Percentiles rank a stretch among this genome's conserved stretches.
phyloP scores from a whole-genome alignment of 2,797 vertebrate species.

The Hydrocynus forskahlii region DNA sequence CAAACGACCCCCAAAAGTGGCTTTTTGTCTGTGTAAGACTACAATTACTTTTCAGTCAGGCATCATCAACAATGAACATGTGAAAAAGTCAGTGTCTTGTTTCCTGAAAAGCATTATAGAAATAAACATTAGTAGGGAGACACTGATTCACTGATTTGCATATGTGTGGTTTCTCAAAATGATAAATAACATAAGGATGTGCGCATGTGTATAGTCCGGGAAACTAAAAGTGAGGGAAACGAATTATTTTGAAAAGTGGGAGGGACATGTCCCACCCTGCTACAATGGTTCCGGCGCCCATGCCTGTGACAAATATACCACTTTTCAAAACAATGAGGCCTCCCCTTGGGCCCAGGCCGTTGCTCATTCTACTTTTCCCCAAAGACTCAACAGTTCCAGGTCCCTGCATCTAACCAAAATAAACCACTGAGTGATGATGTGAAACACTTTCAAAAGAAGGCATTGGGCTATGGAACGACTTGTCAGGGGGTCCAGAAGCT shows the following conservation, averaged over 20 bases:
- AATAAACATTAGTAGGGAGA: neutral
- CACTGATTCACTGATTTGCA: neutral
- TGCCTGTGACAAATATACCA: constrained; percentile 33
- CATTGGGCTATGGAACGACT: constrained; percentile 26
- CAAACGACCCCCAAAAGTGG: too few relatives aligned
- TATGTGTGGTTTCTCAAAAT: neutral
- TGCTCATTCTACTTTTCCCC: constrained; percentile 54
- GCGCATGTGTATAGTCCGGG: too few relatives aligned
- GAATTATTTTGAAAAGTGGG: too few relatives aligned
- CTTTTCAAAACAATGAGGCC: constrained; percentile 50
- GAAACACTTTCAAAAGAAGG: constrained; percentile 45
- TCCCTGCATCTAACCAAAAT: constrained; percentile 62
- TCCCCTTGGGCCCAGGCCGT: constrained; percentile 46
- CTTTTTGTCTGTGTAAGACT: too few relatives aligned
- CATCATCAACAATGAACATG: neutral
- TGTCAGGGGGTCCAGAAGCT: constrained; percentile 32
- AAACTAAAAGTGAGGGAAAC: too few relatives aligned
- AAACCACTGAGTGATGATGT: constrained; percentile 56
- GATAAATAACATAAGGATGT: too few relatives aligned
- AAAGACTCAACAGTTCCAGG: constrained; percentile 56
- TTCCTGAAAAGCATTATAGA: neutral
- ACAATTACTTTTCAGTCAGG: too few relatives aligned
- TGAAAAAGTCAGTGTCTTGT: too few relatives aligned
- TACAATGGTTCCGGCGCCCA: too few relatives aligned
- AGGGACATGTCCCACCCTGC: too few relatives aligned